phyloP scores from a whole-genome alignment of 2,113 vertebrate species.

The Hippoglossus stenolepis region DNA sequence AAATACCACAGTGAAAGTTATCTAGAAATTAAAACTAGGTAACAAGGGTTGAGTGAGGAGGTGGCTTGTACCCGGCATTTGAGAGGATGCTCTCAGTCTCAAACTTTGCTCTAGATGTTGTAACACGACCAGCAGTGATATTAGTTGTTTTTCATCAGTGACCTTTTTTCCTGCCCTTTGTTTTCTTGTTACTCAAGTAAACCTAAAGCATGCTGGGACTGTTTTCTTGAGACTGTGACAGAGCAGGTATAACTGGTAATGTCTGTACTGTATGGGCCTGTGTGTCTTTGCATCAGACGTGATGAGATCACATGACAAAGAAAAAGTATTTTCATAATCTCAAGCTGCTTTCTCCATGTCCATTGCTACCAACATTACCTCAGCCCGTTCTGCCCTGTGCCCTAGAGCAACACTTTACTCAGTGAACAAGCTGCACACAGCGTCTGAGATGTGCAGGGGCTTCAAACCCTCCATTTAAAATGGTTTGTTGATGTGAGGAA shows the following conservation, averaged over 20 bases:
- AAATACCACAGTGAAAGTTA: too few species aligned
- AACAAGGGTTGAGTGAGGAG: not conserved
- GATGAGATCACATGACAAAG: not conserved
- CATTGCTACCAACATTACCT: not conserved
- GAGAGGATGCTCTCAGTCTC: not conserved
- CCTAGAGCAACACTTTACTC: too few species aligned
- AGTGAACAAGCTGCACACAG: too few species aligned
- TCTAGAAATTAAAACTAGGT: not conserved
- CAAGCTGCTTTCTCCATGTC: not conserved
- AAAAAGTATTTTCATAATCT: not conserved
- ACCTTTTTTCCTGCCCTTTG: not conserved
- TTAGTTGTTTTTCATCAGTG: not conserved
- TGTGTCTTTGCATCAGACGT: not conserved
- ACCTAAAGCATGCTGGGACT: not conserved
- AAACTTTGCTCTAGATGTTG: conserved; percentile 5
- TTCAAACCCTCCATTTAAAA: too few species aligned
- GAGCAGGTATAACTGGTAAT: not conserved
- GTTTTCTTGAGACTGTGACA: not conserved
- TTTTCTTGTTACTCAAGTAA: too few species aligned
- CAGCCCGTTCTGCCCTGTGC: too few species aligned
- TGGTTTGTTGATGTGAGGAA: too few species aligned
- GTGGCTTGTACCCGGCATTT: not conserved
- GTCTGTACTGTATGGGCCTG: not conserved
- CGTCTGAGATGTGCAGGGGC: too few species aligned
- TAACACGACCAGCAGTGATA: not conserved